Evolutionary conservation across 2,888 invertebrate genomes (phyloP).

Genomic region (Rambutsinella grinnellia): DNA sequence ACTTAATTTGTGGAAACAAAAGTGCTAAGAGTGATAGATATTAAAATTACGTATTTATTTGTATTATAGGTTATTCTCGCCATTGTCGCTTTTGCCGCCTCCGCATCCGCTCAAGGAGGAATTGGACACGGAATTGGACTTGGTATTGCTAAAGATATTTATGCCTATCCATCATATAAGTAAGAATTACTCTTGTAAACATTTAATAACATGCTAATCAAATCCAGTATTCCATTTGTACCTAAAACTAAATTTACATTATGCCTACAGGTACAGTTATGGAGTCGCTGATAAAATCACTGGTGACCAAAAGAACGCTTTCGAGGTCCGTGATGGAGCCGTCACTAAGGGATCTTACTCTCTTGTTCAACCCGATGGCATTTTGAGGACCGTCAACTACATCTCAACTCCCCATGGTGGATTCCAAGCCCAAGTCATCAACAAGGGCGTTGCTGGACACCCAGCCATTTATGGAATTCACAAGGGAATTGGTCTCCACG

Average conservation of each 20-base stretch:
- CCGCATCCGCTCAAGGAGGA: background rate
- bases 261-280: constrained; percentile 42
- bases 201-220: background rate
- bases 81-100: constrained; percentile 14
- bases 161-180: constrained; percentile 19
- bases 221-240: background rate
- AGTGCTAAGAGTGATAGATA: background rate
- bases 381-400: constrained; percentile 34
- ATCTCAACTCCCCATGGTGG: constrained; percentile 13
- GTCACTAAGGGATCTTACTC: constrained; percentile 44
- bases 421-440: constrained; percentile 44
- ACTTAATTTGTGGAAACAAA: background rate
- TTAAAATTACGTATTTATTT: background rate
- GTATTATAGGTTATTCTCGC: constrained; percentile 18
- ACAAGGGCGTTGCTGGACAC: constrained; percentile 33
- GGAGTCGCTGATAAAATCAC: constrained; percentile 46
- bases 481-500: background rate
- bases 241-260: background rate
- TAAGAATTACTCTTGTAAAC: background rate
- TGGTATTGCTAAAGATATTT: constrained; percentile 10
- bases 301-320: constrained; percentile 49
- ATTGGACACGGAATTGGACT: background rate
- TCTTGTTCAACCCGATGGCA: constrained; percentile 43
- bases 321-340: constrained; percentile 48
- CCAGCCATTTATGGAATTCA: background rate